These are phyloP conservation scores for Aleadryas rufinucha DNA, from an alignment of 2,113 vertebrate species.

Conservation along the genomic window DNA sequence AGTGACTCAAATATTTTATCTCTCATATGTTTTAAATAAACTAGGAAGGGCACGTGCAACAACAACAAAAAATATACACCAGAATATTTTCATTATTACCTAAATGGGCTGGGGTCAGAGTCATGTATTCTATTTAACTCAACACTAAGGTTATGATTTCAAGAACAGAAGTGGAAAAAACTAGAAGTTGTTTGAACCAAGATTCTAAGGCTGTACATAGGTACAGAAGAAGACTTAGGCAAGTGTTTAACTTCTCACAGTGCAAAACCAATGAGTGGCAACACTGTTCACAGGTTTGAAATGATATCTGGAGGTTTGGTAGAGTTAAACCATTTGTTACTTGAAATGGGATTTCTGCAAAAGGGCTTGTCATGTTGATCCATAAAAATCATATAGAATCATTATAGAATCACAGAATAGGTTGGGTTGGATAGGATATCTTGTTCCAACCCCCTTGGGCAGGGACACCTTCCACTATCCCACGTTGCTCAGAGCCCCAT, in stretches of 20 bases:
- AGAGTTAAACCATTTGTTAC: background rate
- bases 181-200: background rate
- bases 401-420: background rate
- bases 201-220: background rate
- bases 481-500: background rate
- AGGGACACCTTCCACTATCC: background rate
- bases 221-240: background rate
- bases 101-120: background rate
- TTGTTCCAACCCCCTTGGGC: accelerated
- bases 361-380: background rate
- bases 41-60: background rate
- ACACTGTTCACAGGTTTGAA: background rate
- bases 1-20: background rate
- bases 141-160: background rate
- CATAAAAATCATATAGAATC: background rate
- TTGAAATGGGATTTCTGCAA: background rate
- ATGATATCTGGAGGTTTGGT: background rate
- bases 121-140: background rate
- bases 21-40: background rate
- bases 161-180: background rate
- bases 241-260: background rate
- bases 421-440: background rate
- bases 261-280: background rate
- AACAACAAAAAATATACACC: background rate
- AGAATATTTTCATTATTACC: background rate